These are phyloP conservation scores for Schizaphis graminum DNA, from an alignment of 2,888 invertebrate genomes.

Conservation along the genomic window DNA sequence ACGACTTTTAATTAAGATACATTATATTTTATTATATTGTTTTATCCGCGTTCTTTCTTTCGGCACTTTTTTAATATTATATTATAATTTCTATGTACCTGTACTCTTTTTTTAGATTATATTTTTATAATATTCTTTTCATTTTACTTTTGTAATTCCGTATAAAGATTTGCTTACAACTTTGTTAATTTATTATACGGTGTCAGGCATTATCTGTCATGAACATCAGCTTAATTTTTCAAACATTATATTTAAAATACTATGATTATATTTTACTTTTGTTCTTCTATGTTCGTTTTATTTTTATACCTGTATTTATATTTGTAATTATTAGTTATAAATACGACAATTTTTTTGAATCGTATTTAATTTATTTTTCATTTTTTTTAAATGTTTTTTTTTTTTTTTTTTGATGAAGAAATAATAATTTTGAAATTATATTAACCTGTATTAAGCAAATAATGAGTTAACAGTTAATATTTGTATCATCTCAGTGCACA, in stretches of 20 bases:
- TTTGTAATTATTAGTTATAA: not conserved
- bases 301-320: slow-evolving; percentile 9
- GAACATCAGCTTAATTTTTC: not conserved
- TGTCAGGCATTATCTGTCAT: not conserved
- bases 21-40: not conserved
- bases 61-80: slow-evolving; percentile 6
- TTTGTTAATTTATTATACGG: not conserved
- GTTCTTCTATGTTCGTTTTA: not conserved
- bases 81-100: not conserved
- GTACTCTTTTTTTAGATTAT: not conserved
- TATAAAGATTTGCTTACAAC: not conserved
- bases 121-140: not conserved
- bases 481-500: not conserved
- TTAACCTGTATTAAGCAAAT: not conserved
- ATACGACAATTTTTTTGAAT: not conserved
- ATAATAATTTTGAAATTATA: not conserved
- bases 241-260: slow-evolving; percentile 5
- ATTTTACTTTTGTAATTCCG: not conserved
- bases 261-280: not conserved
- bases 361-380: not conserved
- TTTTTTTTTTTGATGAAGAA: not conserved
- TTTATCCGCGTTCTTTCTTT: slow-evolving; percentile 11
- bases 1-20: not conserved
- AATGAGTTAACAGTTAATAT: not conserved
- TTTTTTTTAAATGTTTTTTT: not conserved